Percentiles rank a stretch among this genome's conserved stretches.
Conservation (phyloP, 2,113 vertebrate genomes). For the Cyprinodon tularosa region DNA sequence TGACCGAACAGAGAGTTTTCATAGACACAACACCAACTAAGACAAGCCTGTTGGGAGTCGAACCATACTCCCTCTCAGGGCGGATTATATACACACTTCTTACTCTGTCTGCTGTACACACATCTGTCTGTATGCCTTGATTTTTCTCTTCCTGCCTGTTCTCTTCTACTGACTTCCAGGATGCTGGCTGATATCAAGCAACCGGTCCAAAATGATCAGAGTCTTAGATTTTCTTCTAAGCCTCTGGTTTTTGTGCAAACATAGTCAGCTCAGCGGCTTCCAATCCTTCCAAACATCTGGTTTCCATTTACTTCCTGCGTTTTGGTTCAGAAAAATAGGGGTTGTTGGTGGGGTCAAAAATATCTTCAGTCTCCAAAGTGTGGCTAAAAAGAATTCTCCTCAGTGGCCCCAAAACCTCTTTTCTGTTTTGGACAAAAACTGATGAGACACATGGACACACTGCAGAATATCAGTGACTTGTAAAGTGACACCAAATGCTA, state of each 20-base stretch:
- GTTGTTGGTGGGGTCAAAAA: slow-evolving; percentile 18
- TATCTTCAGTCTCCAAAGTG: slow-evolving; percentile 26
- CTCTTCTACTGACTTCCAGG: slow-evolving; percentile 12
- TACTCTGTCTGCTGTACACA: slow-evolving; percentile 42
- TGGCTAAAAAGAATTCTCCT: slow-evolving; percentile 14
- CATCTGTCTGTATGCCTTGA: slow-evolving; percentile 52
- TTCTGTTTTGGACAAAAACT: not conserved
- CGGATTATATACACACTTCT: slow-evolving; percentile 57
- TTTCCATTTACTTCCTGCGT: slow-evolving; percentile 68
- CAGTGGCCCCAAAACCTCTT: not conserved
- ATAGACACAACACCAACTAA: slow-evolving; percentile 66
- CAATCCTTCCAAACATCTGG: slow-evolving; percentile 65
- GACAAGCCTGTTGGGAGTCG: slow-evolving; percentile 73
- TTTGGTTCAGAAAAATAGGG: slow-evolving; percentile 46
- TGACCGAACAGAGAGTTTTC: slow-evolving; percentile 64
- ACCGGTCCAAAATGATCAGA: slow-evolving; percentile 27
- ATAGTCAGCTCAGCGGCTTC: slow-evolving; percentile 11
- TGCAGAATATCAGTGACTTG: not conserved
- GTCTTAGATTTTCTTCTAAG: slow-evolving; percentile 58
- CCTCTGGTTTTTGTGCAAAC: slow-evolving; percentile 55
- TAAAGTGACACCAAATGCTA: not conserved
- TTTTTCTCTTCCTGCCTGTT: slow-evolving; percentile 10
- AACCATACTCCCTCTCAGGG: slow-evolving; percentile 57
- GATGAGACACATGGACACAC: not conserved
- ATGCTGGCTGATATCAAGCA: slow-evolving; percentile 31